These are phyloP conservation scores for Hemicordylus capensis DNA, from an alignment of 2,113 vertebrate genomes.

Conservation along the genomic window DNA sequence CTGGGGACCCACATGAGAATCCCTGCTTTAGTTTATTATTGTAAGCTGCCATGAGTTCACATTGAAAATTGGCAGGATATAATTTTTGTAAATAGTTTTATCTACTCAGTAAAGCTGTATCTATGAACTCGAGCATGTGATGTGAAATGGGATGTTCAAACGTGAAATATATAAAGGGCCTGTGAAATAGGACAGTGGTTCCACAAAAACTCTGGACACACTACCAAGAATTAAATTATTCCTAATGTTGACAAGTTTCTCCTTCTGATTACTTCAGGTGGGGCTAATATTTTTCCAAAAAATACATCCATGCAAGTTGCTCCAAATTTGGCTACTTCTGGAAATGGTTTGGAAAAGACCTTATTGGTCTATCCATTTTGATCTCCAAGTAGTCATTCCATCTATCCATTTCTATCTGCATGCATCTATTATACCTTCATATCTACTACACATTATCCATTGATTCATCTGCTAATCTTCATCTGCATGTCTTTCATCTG, in stretches of 20 bases:
- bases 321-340: neutral
- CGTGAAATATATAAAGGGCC: neutral
- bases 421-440: neutral
- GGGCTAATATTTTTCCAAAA: neutral
- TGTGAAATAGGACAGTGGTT: neutral
- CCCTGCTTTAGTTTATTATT: too few species aligned
- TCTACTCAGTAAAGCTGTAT: neutral
- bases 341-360: neutral
- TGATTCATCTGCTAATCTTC: neutral
- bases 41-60: too few species aligned
- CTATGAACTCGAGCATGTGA: neutral
- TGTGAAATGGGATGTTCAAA: neutral
- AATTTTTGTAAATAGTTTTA: too few species aligned
- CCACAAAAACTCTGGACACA: neutral
- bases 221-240: neutral
- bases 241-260: neutral
- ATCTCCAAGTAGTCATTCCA: neutral
- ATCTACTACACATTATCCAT: neutral
- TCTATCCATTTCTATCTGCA: neutral
- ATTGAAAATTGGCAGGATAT: too few species aligned
- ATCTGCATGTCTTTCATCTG: neutral
- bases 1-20: too few species aligned
- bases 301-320: neutral
- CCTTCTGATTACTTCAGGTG: neutral
- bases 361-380: neutral